Evolutionary conservation across 2,888 invertebrate genomes (phyloP).

Genomic region (Sycophila texana): DNA sequence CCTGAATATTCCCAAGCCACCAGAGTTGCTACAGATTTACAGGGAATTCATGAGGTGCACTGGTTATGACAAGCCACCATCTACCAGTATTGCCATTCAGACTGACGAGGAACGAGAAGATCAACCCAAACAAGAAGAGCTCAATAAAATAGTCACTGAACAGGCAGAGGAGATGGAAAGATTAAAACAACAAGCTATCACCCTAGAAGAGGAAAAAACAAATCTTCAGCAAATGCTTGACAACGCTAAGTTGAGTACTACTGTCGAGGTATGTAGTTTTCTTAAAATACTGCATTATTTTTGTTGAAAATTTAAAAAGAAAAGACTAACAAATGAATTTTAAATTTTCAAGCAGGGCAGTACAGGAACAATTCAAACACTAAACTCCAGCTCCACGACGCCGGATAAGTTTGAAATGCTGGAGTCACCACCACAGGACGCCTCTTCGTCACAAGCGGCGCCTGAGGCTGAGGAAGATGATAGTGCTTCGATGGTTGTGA

Average conservation of each 20-base stretch:
- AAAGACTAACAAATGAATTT: conserved; percentile 8
- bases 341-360: conserved; percentile 59
- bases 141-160: conserved; percentile 62
- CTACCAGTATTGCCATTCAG: conserved; percentile 73
- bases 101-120: conserved; percentile 62
- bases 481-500: conserved; percentile 69
- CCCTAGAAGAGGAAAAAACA: conserved; percentile 79
- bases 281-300: neutral
- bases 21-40: conserved; percentile 83
- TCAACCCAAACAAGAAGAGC: conserved; percentile 60
- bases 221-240: conserved; percentile 77
- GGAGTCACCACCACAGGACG: conserved; percentile 68
- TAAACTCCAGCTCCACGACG: conserved; percentile 72
- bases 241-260: conserved; percentile 58
- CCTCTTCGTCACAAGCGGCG: conserved; percentile 60
- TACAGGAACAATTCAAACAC: conserved; percentile 64
- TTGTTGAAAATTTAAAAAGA: conserved; percentile 32
- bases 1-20: conserved; percentile 88
- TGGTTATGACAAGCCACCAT: conserved; percentile 76
- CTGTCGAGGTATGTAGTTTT: conserved; percentile 58
- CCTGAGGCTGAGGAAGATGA: conserved; percentile 71
- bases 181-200: conserved; percentile 78
- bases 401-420: conserved; percentile 73
- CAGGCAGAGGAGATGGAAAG: conserved; percentile 76
- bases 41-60: conserved; percentile 78